Conservation (phyloP, 2,797 vertebrate genomes). For the Natrix natrix region DNA sequence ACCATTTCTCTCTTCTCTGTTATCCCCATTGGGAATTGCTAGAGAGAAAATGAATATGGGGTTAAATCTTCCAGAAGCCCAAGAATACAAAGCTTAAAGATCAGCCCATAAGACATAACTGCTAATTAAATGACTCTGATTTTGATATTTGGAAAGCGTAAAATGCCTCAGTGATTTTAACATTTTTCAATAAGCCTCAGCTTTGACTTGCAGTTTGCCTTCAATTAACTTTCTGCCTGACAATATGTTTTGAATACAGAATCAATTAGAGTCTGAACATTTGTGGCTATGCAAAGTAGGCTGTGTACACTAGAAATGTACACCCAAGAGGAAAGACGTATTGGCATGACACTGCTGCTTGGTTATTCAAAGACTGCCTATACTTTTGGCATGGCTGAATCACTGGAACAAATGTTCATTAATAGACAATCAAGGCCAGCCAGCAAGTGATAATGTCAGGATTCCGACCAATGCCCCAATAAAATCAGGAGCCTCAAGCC, state of each 20-base stretch:
- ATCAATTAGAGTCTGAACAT: not conserved
- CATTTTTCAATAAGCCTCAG: fast-evolving
- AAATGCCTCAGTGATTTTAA: not conserved
- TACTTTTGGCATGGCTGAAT: not conserved
- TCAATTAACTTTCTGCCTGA: slow-evolving; percentile 15
- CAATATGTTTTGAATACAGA: not conserved
- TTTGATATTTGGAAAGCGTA: slow-evolving; percentile 1
- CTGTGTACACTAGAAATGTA: not conserved
- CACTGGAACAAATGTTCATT: not conserved
- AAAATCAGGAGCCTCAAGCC: no score
- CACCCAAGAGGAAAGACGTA: not conserved
- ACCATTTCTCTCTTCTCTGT: not conserved
- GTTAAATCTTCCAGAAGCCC: not conserved
- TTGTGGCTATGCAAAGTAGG: not conserved
- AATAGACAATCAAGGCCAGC: not conserved
- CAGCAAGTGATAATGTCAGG: not conserved
- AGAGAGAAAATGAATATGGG: not conserved
- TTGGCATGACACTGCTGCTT: not conserved
- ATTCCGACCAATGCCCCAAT: no score
- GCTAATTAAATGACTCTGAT: not conserved
- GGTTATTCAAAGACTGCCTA: not conserved
- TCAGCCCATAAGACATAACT: not conserved
- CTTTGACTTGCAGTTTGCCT: slow-evolving; percentile 9
- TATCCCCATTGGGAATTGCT: not conserved
- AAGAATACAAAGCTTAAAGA: slow-evolving; percentile 6